Percentiles rank a stretch among this genome's conserved stretches.
Evolutionary conservation across 1,140 invertebrate genomes (phyloP).

Genomic region (Diuraphis noxia): DNA sequence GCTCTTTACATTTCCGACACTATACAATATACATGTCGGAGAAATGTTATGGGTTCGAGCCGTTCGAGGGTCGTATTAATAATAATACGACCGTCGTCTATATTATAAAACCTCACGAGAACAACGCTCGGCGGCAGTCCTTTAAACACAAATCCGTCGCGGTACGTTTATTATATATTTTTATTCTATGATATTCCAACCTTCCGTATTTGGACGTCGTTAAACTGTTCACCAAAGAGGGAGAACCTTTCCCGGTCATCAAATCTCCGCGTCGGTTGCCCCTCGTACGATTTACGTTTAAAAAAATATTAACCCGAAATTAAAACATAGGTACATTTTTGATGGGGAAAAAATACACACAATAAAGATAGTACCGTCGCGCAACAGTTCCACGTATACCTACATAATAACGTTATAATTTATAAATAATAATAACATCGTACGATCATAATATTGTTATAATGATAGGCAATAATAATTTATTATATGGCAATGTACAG

Average conservation of each 20-base stretch:
- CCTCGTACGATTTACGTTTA: neutral
- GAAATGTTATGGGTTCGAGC: neutral
- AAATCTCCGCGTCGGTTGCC: neutral
- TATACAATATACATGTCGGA: neutral
- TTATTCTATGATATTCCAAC: neutral
- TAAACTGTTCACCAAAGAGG: neutral
- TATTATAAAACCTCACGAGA: neutral
- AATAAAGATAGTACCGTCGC: neutral
- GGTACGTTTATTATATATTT: neutral
- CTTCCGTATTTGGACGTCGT: neutral
- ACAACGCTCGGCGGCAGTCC: neutral
- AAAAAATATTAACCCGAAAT: neutral
- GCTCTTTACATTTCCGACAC: neutral
- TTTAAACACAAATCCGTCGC: neutral
- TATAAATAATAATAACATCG: neutral
- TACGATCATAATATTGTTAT: no score
- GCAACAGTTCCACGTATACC: neutral
- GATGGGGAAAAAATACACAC: neutral
- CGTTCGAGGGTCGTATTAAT: neutral
- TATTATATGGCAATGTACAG: neutral
- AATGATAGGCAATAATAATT: neutral
- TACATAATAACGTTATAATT: neutral
- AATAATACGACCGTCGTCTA: neutral
- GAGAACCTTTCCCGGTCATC: neutral
- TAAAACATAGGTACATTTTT: neutral